These are phyloP conservation scores for Pinctada fucata DNA, from an alignment of 2,888 invertebrate species.

Conservation along the genomic window DNA sequence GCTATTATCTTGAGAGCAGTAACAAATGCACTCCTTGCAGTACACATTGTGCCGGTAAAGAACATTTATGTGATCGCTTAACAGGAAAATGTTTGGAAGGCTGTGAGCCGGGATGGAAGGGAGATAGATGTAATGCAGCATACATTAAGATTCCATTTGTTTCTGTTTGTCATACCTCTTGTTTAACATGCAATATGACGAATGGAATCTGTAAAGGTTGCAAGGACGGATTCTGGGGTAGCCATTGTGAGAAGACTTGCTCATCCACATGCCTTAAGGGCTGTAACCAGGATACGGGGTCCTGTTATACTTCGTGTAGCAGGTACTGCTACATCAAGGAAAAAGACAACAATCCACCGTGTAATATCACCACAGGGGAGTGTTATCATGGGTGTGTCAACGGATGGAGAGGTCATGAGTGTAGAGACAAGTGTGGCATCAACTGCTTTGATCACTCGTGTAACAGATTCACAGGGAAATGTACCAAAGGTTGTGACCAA, in stretches of 20 bases:
- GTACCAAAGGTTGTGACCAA: conserved; percentile 12
- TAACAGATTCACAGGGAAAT: conserved; percentile 8
- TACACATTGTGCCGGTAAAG: conserved; percentile 12
- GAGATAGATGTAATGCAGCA: conserved; percentile 14
- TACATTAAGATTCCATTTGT: background rate
- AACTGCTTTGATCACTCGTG: conserved; percentile 21
- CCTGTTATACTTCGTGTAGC: conserved; percentile 17
- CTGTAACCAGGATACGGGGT: conserved; percentile 24
- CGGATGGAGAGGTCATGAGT: conserved; percentile 26
- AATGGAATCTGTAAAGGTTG: conserved; percentile 11
- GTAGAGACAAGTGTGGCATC: conserved; percentile 10
- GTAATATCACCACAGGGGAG: conserved; percentile 21
- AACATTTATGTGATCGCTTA: conserved; percentile 3
- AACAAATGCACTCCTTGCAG: conserved; percentile 6
- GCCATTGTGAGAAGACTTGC: conserved; percentile 19
- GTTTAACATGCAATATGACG: conserved; percentile 13
- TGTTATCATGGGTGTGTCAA: conserved; percentile 26
- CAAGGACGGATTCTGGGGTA: conserved; percentile 25
- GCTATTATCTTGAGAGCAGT: background rate
- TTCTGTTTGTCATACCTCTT: conserved; percentile 7
- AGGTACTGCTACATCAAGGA: conserved; percentile 14
- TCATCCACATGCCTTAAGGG: conserved; percentile 7
- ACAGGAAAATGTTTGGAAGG: conserved; percentile 26
- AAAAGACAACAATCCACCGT: conserved; percentile 4
- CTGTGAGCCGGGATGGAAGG: conserved; percentile 24